These are phyloP conservation scores for Riptortus pedestris DNA, from an alignment of 1,140 invertebrate genomes.

Conservation along the genomic window DNA sequence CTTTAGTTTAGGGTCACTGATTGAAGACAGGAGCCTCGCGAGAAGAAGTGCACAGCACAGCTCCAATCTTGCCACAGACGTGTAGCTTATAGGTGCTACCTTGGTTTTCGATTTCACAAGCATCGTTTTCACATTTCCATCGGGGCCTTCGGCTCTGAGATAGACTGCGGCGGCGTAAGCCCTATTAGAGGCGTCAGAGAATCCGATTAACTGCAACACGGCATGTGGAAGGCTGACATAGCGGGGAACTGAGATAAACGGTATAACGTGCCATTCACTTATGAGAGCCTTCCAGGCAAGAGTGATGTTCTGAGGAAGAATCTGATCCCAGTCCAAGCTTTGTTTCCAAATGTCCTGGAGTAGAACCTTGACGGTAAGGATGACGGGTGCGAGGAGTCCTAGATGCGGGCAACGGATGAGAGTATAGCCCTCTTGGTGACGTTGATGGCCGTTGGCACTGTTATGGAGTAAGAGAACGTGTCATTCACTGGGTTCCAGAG, in stretches of 20 bases:
- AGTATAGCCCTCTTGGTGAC: too few relatives aligned
- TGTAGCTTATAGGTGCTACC: background rate
- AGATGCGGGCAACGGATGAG: background rate
- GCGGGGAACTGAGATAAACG: background rate
- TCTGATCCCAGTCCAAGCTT: background rate
- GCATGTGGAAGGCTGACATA: too few relatives aligned
- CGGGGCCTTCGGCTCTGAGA: conserved; percentile 24
- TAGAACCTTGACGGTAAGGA: background rate
- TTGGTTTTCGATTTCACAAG: background rate
- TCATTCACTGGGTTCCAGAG: conserved; percentile 4
- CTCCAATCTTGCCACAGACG: background rate
- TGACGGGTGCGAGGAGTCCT: conserved; percentile 3
- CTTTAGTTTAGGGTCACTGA: background rate
- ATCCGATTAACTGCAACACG: conserved; percentile 32
- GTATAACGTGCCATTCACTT: background rate
- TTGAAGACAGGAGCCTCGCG: background rate
- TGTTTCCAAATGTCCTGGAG: conserved; percentile 10
- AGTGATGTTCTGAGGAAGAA: background rate
- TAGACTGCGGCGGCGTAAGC: conserved; percentile 33
- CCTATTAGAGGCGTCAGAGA: conserved; percentile 32
- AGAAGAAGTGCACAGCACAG: background rate
- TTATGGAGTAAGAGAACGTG: background rate
- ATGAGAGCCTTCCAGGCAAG: background rate
- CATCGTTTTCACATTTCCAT: too few relatives aligned
- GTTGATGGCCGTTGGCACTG: background rate